Base-by-base conservation (phyloP, 2,797 vertebrate genomes). In the Euphonia xanthogaster region DNA sequence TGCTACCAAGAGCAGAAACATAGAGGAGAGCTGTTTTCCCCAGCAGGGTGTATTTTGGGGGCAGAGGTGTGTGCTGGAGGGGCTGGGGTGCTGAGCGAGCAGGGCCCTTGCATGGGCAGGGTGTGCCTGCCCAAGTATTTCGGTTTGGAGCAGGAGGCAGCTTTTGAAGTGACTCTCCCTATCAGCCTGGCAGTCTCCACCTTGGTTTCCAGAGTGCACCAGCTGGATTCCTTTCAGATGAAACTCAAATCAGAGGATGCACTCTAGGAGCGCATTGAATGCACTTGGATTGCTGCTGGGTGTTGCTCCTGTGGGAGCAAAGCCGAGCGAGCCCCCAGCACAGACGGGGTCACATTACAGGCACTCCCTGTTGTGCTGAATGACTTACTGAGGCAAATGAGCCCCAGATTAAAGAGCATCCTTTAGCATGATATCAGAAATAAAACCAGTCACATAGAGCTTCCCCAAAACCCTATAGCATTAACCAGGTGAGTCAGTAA, bases 141-240 rank as follows among this genome's bases (percentile, higher is more conserved):
- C 0, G 2, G 45, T 75, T 73, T 84, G 87, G 73, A 89, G n/a
- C n/a, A 31, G 63, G 39, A 94, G 31, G n/a, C 4, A 1, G 63
- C 74, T 87, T 90, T 76, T 85, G 81, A 96, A 82, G 71, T 12
- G 67, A 87, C 81, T 73, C 74, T 94, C 74, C 60, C 84, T 57
- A 51, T 66, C 78, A 47, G 60, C 71, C 71, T 9, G 4, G 33
- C 75, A 89, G 66, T 37, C 44, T 60, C 66, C 24, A 19, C 84
- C 68, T 33, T 6, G 67, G 30, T 91, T 88, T 89, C 51, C 74
- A 70, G 87, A 85, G 54, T 44, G 67, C 85, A 85, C 81, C 60
- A 79, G 42, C 80, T 35, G 80, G 73, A 92, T 91, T 81, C 89
- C 66, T 92, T 89, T 88, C 67, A 48, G 87, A 50, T 51, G 74